These are phyloP conservation scores for Diadumene lineata DNA, from an alignment of 92 coral and sea anemone species.

Conservation along the genomic window DNA sequence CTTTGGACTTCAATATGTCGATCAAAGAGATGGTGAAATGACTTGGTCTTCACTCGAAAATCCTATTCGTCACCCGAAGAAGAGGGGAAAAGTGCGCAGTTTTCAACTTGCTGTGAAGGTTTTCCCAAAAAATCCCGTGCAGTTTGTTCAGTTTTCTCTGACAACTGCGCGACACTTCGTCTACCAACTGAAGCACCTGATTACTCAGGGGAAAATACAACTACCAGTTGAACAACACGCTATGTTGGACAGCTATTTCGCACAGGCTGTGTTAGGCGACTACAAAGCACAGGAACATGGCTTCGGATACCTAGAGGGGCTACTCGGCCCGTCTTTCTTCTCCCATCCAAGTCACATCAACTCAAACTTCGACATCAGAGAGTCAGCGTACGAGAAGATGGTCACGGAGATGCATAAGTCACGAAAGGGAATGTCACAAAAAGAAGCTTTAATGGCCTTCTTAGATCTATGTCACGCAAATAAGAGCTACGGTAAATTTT, in stretches of 20 bases:
- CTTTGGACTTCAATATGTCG: constrained; percentile 85
- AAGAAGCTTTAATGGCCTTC: constrained; percentile 73
- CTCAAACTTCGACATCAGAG: constrained; percentile 69
- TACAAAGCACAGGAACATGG: constrained; percentile 58
- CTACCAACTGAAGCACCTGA: constrained; percentile 70
- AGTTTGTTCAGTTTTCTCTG: constrained; percentile 35
- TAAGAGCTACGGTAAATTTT: constrained; percentile 58
- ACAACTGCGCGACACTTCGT: constrained; percentile 46
- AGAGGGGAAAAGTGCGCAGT: constrained; percentile 49
- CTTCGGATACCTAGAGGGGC: constrained; percentile 82
- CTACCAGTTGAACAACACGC: constrained; percentile 74
- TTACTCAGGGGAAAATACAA: constrained; percentile 73
- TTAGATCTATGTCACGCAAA: constrained; percentile 63
- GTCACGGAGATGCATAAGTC: constrained; percentile 77
- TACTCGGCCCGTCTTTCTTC: constrained; percentile 70
- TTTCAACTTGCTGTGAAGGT: constrained; percentile 84
- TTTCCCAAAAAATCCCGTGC: constrained; percentile 71
- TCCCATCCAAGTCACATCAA: constrained; percentile 86
- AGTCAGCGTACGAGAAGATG: constrained; percentile 67
- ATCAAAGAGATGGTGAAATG: constrained; percentile 79
- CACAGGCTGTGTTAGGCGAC: constrained; percentile 89
- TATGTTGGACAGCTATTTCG: constrained; percentile 80
- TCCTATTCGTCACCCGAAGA: constrained; percentile 42
- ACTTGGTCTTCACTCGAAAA: constrained; percentile 76
- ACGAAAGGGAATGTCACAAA: constrained; percentile 83